Evolutionary conservation across 2,797 vertebrate species (phyloP), one percentile per base, ranked within the genome.

Genomic region (Sebastes iracundus): DNA sequence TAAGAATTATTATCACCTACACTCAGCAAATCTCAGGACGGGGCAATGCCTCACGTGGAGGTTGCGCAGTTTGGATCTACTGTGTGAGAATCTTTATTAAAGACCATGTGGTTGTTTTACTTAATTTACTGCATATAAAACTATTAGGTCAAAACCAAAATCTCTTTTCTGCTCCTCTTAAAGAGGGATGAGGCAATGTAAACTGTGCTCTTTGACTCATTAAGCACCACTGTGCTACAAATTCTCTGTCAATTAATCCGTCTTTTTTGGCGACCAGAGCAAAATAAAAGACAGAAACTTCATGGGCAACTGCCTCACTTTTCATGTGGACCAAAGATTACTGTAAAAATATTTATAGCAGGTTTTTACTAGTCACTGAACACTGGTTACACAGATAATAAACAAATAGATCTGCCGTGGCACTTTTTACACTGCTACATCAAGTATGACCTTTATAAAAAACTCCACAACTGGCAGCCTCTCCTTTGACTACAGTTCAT

Each of bases 1-100:
- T 71, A 87, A 91, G 85, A 93, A 93, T 91, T 90, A 94, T 92
- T 90, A 93, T 88, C 84, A 93, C 83, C 88, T 81, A 81, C 63
- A 79, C 82, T 86, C 87, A 87, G 90, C 75, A 86, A 75, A 86
- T 92, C 90, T 86, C 88, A 76, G 81, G 81, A 84, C 42, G 23
- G 78, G 79, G 63, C 80, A 46, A 60, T 53, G 81, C 82, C 85
- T 89, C 75, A 79, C 25, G 20, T 32, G 75, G 76, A 78, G 84
- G 77, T 84, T 80, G 67, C 53, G 18, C 75, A 49, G 53, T 69
- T 72, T 76, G 49, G 67, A 76, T 66, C 42, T 25, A 52, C 23
- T 59, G 52, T 38, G 61, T 2, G 27, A 63, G 42, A 72, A 32
- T 75, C 59, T 74, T 82, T 83, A 80, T 71, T 76, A 81, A 83